These are phyloP conservation scores for Pseudomyrmex concolor DNA, from an alignment of 1,140 invertebrate genomes.

Conservation along the genomic window DNA sequence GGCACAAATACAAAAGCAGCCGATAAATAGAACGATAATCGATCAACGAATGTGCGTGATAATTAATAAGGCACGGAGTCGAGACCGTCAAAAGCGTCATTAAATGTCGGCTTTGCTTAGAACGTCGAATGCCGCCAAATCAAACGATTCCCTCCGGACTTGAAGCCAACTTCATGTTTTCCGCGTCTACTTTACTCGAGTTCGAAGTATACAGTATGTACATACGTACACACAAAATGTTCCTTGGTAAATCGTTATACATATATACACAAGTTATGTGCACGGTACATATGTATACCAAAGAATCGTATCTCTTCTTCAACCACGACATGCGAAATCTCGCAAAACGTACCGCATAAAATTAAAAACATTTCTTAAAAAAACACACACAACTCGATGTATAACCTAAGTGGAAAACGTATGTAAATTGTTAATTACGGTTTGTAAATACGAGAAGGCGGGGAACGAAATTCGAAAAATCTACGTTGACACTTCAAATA, in stretches of 20 bases:
- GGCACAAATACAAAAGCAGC: background rate
- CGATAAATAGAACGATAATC: background rate
- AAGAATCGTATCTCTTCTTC: slow-evolving; percentile 42
- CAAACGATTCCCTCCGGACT: slow-evolving; percentile 60
- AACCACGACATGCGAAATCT: slow-evolving; percentile 7
- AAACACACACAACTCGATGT: background rate
- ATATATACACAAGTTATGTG: no score
- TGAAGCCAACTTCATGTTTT: slow-evolving; percentile 56
- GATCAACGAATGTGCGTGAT: background rate
- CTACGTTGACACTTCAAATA: slow-evolving; percentile 16
- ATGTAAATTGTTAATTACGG: slow-evolving; percentile 41
- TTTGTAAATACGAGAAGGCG: slow-evolving; percentile 22
- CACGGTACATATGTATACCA: slow-evolving; percentile 14
- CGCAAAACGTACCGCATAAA: background rate
- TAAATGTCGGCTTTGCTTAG: slow-evolving; percentile 43
- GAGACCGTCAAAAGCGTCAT: slow-evolving; percentile 39
- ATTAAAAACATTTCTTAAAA: slow-evolving; percentile 14
- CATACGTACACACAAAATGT: slow-evolving; percentile 46
- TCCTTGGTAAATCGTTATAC: background rate
- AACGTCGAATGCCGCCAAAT: slow-evolving; percentile 59
- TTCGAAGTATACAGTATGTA: background rate
- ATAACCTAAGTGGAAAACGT: background rate
- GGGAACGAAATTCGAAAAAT: slow-evolving; percentile 31
- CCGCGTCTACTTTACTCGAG: slow-evolving; percentile 53
- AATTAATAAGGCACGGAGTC: slow-evolving; percentile 50